These are phyloP conservation scores for Phenganax subtilis DNA, from an alignment of 92 coral and sea anemone species.

Conservation along the genomic window DNA sequence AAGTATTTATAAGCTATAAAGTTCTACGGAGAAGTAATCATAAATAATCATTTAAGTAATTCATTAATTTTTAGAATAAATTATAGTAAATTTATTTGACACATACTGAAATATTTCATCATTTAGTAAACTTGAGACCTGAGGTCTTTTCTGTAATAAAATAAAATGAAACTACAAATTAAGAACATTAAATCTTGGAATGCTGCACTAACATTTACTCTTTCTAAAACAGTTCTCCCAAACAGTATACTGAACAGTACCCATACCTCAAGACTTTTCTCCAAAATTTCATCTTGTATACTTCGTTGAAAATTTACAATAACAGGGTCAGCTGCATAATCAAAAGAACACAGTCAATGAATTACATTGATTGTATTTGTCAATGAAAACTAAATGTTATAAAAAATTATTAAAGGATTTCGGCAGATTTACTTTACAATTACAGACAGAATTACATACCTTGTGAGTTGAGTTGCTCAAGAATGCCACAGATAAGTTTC, in stretches of 20 bases:
- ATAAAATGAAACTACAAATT: not conserved
- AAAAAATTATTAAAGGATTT: not conserved
- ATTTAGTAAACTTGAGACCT: slow-evolving; percentile 52
- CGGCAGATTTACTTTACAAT: not conserved
- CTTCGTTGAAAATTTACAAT: slow-evolving; percentile 9
- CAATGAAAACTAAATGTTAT: not conserved
- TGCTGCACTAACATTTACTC: not conserved
- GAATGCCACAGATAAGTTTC: slow-evolving; percentile 72
- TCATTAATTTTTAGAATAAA: not conserved
- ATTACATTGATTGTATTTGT: not conserved
- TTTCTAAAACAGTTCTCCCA: no score
- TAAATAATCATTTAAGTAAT: no score
- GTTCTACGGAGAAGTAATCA: no score
- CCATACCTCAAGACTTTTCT: slow-evolving; percentile 12
- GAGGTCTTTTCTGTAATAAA: slow-evolving; percentile 75
- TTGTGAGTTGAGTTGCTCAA: slow-evolving; percentile 65
- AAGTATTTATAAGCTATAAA: no score
- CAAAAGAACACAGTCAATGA: not conserved
- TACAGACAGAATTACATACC: slow-evolving; percentile 38
- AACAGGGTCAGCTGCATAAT: not conserved
- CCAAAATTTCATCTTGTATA: slow-evolving; percentile 20
- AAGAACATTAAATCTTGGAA: not conserved
- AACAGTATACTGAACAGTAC: not conserved
- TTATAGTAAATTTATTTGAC: not conserved
- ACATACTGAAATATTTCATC: slow-evolving; percentile 86